A percentile compares a stretch with the other conserved stretches of the same genome.
phyloP scores from a whole-genome alignment of 2,113 vertebrate genomes.

The Genyomyrus donnyi region DNA sequence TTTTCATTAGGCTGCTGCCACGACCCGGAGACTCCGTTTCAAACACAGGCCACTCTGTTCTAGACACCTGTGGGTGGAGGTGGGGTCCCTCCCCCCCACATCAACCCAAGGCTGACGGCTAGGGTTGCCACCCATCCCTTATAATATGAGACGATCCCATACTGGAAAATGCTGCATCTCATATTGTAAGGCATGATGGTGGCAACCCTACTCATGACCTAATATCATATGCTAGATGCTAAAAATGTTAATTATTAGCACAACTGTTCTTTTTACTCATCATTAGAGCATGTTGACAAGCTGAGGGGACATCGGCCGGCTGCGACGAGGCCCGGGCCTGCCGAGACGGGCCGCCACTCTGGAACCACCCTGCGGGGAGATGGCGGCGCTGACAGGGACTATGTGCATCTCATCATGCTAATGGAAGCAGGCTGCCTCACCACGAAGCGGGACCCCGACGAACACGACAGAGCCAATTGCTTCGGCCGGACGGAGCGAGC shows the following conservation, averaged over 20 bases:
- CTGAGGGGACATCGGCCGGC: background rate
- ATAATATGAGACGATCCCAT: background rate
- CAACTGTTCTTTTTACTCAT: background rate
- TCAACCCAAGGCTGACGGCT: background rate
- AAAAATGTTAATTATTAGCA: background rate
- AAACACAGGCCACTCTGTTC: conserved; percentile 9
- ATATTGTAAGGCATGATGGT: background rate
- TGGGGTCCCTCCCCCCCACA: background rate
- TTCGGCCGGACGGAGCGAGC: conserved; percentile 40
- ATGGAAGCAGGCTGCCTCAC: conserved; percentile 48
- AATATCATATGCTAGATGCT: background rate
- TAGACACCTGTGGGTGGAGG: background rate
- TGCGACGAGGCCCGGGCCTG: background rate
- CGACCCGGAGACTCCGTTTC: conserved; percentile 18
- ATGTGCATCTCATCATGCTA: conserved; percentile 52
- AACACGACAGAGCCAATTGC: conserved; percentile 49
- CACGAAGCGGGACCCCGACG: conserved; percentile 33
- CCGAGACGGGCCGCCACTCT: conserved; percentile 33
- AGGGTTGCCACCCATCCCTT: background rate
- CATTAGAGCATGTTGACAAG: background rate
- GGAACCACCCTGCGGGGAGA: conserved; percentile 37
- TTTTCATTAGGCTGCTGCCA: conserved; percentile 46
- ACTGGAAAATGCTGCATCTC: background rate
- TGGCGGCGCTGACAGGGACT: conserved; percentile 44
- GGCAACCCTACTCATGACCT: background rate